A percentile compares a stretch with the other conserved stretches of the same genome.
phyloP scores from a whole-genome alignment of 2,888 invertebrate genomes.

The Busseola fusca region DNA sequence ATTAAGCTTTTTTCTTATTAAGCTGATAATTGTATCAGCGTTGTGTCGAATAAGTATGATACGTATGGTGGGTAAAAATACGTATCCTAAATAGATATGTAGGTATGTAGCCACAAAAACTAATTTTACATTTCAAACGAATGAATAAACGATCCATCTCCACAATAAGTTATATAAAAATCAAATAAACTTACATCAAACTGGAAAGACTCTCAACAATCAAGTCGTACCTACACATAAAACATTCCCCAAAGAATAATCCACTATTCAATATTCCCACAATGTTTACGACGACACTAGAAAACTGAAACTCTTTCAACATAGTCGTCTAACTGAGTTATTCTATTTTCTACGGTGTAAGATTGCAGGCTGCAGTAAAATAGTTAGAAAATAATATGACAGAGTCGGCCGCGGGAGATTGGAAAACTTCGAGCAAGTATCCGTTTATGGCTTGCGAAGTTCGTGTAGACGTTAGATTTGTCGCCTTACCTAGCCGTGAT shows the following conservation, averaged over 20 bases:
- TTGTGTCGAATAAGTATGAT: neutral
- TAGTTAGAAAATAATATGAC: conserved; percentile 81
- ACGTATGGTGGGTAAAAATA: no score
- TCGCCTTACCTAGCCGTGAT: conserved; percentile 67
- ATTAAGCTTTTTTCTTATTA: no score
- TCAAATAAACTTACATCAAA: conserved; percentile 22
- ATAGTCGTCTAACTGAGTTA: conserved; percentile 66
- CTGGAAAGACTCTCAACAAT: conserved; percentile 20
- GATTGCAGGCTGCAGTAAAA: conserved; percentile 76
- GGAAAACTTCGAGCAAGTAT: conserved; percentile 74
- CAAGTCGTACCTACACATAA: conserved; percentile 48
- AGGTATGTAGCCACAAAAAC: neutral
- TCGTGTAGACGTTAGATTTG: conserved; percentile 64
- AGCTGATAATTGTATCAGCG: no score
- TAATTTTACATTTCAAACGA: neutral
- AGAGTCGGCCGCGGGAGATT: conserved; percentile 71
- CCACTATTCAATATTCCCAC: conserved; percentile 65
- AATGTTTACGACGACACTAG: conserved; percentile 64
- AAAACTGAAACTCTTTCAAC: conserved; percentile 61
- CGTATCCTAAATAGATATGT: neutral
- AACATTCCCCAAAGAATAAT: conserved; percentile 53
- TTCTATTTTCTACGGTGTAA: conserved; percentile 66
- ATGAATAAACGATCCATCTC: neutral
- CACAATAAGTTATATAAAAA: conserved; percentile 25
- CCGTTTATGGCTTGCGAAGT: conserved; percentile 72